These are phyloP conservation scores for Musca domestica DNA, from an alignment of 1,140 invertebrate species.

Conservation along the genomic window DNA sequence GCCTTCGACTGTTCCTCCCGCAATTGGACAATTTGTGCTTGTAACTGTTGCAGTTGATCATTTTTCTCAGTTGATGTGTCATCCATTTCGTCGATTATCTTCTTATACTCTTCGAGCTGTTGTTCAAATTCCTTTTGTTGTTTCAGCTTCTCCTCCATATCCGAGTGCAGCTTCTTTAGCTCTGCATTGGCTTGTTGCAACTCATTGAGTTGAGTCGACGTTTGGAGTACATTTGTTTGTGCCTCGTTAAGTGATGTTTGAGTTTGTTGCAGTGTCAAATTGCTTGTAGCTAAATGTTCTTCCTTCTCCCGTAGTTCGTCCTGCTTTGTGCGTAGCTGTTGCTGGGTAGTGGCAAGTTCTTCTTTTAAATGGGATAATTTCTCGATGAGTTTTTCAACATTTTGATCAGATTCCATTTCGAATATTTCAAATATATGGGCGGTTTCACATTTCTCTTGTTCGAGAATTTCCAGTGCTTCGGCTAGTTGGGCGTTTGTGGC, in stretches of 20 bases:
- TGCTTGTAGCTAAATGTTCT: neutral
- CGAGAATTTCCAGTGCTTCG: conserved; percentile 39
- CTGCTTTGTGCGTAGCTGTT: neutral
- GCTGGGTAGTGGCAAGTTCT: conserved; percentile 15
- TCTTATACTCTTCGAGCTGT: conserved; percentile 39
- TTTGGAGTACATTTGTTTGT: conserved; percentile 18
- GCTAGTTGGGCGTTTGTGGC: conserved; percentile 44
- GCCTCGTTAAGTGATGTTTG: conserved; percentile 7
- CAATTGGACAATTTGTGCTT: conserved; percentile 34
- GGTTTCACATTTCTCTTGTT: conserved; percentile 45
- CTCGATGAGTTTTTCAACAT: conserved; percentile 38
- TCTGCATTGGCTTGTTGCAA: conserved; percentile 17
- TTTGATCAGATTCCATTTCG: conserved; percentile 49
- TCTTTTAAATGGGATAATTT: conserved; percentile 41
- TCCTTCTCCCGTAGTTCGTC: neutral
- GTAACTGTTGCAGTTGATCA: conserved; percentile 29
- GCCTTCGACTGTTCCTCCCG: conserved; percentile 30
- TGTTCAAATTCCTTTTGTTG: conserved; percentile 37
- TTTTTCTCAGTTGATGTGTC: conserved; percentile 32
- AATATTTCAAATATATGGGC: conserved; percentile 50
- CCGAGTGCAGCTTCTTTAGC: neutral
- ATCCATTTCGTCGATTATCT: conserved; percentile 49
- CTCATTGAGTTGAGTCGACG: conserved; percentile 30
- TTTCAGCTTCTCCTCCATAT: conserved; percentile 23
- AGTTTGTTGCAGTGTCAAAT: conserved; percentile 16